Percentiles rank a stretch among this genome's conserved stretches.
Conservation (phyloP, 1,140 invertebrate species). For the Tribolium madens region DNA sequence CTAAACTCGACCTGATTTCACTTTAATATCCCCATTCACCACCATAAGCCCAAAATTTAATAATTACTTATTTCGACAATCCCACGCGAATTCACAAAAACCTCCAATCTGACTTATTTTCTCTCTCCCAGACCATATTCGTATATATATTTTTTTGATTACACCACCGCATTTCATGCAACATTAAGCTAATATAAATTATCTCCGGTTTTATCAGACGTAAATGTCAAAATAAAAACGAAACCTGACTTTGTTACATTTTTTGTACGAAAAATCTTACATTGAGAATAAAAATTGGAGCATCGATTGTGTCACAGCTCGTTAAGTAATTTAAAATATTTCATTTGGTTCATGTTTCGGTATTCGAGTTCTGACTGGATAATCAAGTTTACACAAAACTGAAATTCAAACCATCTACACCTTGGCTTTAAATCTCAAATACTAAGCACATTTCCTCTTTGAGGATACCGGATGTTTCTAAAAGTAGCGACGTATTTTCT, state of each 20-base stretch:
- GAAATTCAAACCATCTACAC: background rate
- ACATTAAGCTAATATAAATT: slow-evolving; percentile 10
- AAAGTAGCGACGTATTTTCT: background rate
- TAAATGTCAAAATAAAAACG: slow-evolving; percentile 19
- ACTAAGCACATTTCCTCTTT: background rate
- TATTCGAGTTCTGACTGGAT: background rate
- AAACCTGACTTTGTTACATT: background rate
- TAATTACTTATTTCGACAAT: background rate
- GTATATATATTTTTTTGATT: background rate
- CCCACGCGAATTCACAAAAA: background rate
- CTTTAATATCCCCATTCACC: background rate
- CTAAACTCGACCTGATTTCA: slow-evolving; percentile 5
- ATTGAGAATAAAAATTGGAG: background rate
- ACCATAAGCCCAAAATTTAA: background rate
- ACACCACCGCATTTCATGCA: background rate
- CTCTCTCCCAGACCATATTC: background rate
- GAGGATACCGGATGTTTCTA: background rate
- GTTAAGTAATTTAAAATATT: background rate
- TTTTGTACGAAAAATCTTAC: background rate
- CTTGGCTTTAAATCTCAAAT: background rate
- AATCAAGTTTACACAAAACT: background rate
- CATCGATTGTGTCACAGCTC: background rate
- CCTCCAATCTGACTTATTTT: background rate
- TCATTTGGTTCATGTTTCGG: background rate
- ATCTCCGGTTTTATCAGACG: slow-evolving; percentile 5